Evolutionary conservation across 2,113 vertebrate genomes (phyloP).

Genomic region (Dryoscopus gambensis): DNA sequence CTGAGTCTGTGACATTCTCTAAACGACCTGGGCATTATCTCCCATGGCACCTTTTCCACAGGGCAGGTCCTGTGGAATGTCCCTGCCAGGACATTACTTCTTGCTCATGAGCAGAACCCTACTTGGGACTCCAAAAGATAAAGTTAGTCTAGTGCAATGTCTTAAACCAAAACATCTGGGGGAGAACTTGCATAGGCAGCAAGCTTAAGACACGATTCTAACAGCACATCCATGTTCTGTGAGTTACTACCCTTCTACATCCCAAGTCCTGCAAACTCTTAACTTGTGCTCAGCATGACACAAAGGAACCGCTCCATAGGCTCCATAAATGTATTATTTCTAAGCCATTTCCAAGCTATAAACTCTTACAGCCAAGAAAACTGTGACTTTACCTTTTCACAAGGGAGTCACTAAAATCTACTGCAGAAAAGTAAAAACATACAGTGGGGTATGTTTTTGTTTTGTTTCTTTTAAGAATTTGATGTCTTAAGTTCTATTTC

Average conservation of each 20-base stretch:
- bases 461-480: background rate
- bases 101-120: background rate
- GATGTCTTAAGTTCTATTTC: background rate
- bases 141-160: background rate
- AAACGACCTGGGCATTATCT: fast-evolving
- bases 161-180: background rate
- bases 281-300: background rate
- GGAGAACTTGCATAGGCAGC: background rate
- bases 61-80: background rate
- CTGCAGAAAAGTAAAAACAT: background rate
- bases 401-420: background rate
- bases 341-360: background rate
- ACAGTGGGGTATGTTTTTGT: background rate
- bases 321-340: background rate
- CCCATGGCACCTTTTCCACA: background rate
- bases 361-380: background rate
- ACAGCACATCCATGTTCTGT: fast-evolving
- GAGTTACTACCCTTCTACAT: background rate
- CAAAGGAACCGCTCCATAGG: background rate
- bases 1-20: background rate
- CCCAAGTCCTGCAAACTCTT: background rate
- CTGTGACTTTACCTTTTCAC: background rate
- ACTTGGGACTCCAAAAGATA: background rate
- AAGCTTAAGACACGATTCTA: background rate
- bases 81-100: background rate